A percentile compares a stretch with the other conserved stretches of the same genome.
phyloP scores from a whole-genome alignment of 2,797 vertebrate species.

The Linurgus olivaceus region DNA sequence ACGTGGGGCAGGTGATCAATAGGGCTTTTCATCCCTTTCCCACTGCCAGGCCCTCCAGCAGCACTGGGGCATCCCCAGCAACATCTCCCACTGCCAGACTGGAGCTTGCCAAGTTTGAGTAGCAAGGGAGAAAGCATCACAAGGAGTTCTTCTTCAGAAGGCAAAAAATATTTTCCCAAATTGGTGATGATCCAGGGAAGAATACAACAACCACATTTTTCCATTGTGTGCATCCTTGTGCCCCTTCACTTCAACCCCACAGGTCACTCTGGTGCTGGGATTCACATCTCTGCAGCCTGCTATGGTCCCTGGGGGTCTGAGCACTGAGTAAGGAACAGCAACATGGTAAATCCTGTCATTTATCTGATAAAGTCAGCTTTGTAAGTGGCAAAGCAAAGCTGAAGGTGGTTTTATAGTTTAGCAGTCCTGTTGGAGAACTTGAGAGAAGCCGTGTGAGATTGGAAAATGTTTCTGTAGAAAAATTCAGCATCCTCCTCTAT shows the following conservation, averaged over 20 bases:
- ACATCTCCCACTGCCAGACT: background rate
- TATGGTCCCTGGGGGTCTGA: rapidly evolving
- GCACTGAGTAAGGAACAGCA: background rate
- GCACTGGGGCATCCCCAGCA: background rate
- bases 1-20: background rate
- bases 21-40: background rate
- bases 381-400: background rate
- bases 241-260: background rate
- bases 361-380: background rate
- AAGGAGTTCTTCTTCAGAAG: background rate
- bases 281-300: rapidly evolving
- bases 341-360: background rate
- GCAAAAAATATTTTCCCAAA: background rate
- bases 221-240: background rate
- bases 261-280: background rate
- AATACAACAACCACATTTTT: background rate
- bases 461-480: background rate
- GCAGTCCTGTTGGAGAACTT: background rate
- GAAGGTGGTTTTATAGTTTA: background rate
- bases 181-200: background rate
- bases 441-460: background rate
- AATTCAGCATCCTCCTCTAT: background rate
- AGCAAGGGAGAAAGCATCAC: background rate
- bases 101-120: background rate
- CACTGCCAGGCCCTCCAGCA: background rate